These are phyloP conservation scores for Hydrochoerus hydrochaeris DNA, from an alignment of 2,113 vertebrate species.

Conservation along the genomic window DNA sequence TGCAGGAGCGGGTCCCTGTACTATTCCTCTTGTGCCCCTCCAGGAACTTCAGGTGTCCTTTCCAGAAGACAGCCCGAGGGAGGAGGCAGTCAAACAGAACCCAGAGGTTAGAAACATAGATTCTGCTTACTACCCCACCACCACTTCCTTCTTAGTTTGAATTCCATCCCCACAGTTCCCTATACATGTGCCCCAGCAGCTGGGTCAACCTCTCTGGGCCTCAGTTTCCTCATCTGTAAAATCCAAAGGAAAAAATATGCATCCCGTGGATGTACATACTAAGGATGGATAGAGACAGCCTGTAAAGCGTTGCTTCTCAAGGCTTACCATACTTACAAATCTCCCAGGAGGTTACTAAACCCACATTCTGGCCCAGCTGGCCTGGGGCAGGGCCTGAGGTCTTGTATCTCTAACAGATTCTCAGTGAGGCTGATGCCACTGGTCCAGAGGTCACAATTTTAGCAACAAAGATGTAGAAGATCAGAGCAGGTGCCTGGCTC, in stretches of 20 bases:
- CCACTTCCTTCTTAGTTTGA: not conserved
- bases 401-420: not conserved
- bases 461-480: not conserved
- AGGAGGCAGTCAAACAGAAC: not conserved
- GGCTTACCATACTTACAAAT: rapidly evolving
- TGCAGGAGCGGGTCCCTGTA: too few species aligned
- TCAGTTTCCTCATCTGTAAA: not conserved
- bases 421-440: not conserved
- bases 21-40: not conserved
- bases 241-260: not conserved
- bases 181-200: not conserved
- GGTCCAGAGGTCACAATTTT: not conserved
- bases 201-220: not conserved
- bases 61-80: not conserved
- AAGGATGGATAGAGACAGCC: not conserved
- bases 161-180: not conserved
- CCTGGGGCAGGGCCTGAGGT: not conserved
- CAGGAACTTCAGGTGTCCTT: not conserved
- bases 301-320: not conserved
- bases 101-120: not conserved
- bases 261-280: not conserved
- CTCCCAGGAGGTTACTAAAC: too few species aligned
- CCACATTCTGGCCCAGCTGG: not conserved
- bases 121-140: not conserved
- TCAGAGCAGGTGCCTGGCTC: not conserved